Conservation (phyloP, 1,140 invertebrate genomes). For the Brachionus calyciflorus region DNA sequence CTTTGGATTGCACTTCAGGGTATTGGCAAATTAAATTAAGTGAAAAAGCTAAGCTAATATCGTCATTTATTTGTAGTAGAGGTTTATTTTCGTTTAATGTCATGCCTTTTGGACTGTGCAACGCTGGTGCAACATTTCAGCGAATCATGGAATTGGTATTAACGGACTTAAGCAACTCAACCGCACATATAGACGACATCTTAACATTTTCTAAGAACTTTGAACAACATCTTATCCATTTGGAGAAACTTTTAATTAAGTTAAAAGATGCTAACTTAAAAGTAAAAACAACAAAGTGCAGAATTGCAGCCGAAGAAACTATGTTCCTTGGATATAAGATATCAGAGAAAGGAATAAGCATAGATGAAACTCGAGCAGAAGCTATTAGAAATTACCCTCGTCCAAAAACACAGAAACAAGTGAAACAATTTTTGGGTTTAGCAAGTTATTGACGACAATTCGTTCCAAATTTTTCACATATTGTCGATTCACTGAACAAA, state of each 20-base stretch:
- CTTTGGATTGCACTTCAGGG: conserved; percentile 54
- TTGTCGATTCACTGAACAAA: conserved; percentile 53
- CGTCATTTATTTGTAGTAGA: conserved; percentile 42
- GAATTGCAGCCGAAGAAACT: not conserved
- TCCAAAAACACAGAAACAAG: conserved; percentile 50
- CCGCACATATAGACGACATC: conserved; percentile 63
- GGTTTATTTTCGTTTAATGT: not conserved
- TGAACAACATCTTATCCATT: conserved; percentile 58
- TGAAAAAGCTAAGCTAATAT: conserved; percentile 51
- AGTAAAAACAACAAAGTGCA: not conserved
- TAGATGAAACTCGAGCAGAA: not conserved
- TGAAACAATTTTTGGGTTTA: conserved; percentile 52
- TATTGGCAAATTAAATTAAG: conserved; percentile 55
- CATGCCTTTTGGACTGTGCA: conserved; percentile 60
- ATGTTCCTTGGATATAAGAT: not conserved
- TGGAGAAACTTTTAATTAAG: conserved; percentile 55
- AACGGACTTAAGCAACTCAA: conserved; percentile 46
- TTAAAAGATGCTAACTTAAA: conserved; percentile 49
- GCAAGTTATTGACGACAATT: conserved; percentile 52
- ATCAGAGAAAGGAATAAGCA: not conserved
- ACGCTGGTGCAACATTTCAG: conserved; percentile 60
- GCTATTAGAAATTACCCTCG: conserved; percentile 44
- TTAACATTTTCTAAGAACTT: conserved; percentile 55
- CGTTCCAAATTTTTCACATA: conserved; percentile 49
- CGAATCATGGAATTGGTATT: conserved; percentile 61